phyloP scores from a whole-genome alignment of 2,113 vertebrate species.

The Hepsetus odoe region DNA sequence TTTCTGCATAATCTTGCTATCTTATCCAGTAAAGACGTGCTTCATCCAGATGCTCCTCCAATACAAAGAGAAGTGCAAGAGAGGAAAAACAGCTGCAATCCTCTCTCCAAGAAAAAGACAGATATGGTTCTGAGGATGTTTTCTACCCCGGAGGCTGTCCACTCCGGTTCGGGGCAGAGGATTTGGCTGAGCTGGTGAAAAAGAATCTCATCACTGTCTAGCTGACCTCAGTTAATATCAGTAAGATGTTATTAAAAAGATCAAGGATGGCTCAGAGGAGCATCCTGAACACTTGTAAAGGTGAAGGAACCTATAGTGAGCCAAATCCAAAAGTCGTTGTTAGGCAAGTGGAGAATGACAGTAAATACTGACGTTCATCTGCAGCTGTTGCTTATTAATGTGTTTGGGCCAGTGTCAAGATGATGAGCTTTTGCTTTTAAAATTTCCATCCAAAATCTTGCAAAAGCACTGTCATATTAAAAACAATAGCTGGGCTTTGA shows the following conservation, averaged over 20 bases:
- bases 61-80: slow-evolving; percentile 22
- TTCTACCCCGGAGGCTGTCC: background rate
- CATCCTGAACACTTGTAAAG: slow-evolving; percentile 21
- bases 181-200: background rate
- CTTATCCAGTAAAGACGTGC: slow-evolving; percentile 12
- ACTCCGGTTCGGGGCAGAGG: background rate
- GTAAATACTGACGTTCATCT: background rate
- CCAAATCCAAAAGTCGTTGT: background rate
- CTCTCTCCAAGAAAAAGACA: slow-evolving; percentile 42
- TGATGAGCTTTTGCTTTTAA: background rate
- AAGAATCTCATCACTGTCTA: slow-evolving; percentile 3
- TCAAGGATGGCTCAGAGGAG: slow-evolving; percentile 53
- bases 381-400: background rate
- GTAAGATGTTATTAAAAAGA: slow-evolving; percentile 38
- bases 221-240: slow-evolving; percentile 17
- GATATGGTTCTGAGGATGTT: slow-evolving; percentile 19
- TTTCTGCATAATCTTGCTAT: slow-evolving; percentile 16
- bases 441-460: background rate
- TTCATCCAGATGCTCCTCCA: slow-evolving; percentile 38
- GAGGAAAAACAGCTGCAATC: slow-evolving; percentile 18
- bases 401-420: background rate
- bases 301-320: background rate
- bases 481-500: background rate
- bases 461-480: background rate
- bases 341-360: background rate